Base-by-base conservation (phyloP, 2,888 invertebrate genomes). In the Rutpela maculata region DNA sequence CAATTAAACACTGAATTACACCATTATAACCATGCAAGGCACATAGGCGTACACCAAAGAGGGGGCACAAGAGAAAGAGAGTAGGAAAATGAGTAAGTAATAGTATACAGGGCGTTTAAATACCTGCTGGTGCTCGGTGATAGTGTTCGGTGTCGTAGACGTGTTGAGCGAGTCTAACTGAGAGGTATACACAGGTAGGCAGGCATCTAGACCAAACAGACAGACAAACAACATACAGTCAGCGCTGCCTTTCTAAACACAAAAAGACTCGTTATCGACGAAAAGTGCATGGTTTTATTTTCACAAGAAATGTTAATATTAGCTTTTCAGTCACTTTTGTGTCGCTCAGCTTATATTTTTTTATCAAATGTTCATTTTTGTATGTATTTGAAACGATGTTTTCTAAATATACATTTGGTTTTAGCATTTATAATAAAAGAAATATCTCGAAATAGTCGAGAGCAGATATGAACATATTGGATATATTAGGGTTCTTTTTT, bases 171-270 rank as follows among this genome's bases (percentile, higher is more conserved):
- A 94, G 94, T 95, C 95, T 95, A 95, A 95, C 94, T 94, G 93
- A 94, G 94, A 94, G 94, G 94, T 94, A 94, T 94, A 94, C 94
- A 92, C 92, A 92, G 94, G 92, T 91, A 94, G 94, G 95, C 96
- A 96, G 95, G 95, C 95, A 96, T 96, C 96, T 96, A 96, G 95
- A 95, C 95, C 96, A 96, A 95, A 96, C 95, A 96, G 84, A 95
- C 94, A 94, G 92, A 93, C 92, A 93, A 92, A 84, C 84, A 84
- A 84, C 84, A 84, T 92, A 93, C 93, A 93, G 92, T 92, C 88
- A 89, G 89, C 82, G 79, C 82, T 82, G 82, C 79, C 72, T 82
- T 81, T 81, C 80, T 77, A 79, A 80, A 84, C 83, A 91, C 85
- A 85, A 80, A 84, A 82, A 82, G 80, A 84, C 84, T 84, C 84